Conservation (phyloP, 2,113 vertebrate genomes). For the Melanerpes aurifrons region DNA sequence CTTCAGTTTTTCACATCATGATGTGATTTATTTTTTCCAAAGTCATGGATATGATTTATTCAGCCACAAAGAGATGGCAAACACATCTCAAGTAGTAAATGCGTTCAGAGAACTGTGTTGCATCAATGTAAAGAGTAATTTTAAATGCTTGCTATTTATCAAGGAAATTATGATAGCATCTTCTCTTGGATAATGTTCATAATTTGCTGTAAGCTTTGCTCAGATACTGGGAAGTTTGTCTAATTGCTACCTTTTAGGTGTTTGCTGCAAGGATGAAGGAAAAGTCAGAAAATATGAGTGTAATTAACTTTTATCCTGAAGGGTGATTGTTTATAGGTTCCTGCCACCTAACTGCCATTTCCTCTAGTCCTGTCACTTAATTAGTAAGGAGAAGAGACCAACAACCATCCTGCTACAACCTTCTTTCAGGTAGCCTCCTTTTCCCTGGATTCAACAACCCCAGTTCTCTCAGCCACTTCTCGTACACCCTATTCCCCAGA, state of each 20-base stretch:
- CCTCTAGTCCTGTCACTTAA: too few species aligned
- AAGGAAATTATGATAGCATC: not conserved
- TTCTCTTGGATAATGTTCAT: not conserved
- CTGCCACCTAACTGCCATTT: too few species aligned
- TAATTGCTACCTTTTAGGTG: not conserved
- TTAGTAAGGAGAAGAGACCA: too few species aligned
- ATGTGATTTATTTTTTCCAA: not conserved
- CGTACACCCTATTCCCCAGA: too few species aligned
- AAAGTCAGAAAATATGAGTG: not conserved
- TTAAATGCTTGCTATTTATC: constrained; percentile 5
- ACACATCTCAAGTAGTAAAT: not conserved
- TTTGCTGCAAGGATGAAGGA: not conserved
- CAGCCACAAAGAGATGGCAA: not conserved
- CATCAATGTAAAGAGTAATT: not conserved
- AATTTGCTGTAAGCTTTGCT: not conserved
- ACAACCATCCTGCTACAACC: too few species aligned
- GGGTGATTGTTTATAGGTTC: not conserved
- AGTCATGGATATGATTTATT: not conserved
- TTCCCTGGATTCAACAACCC: too few species aligned
- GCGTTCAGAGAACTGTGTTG: not conserved
- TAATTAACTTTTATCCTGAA: not conserved
- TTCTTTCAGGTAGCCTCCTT: too few species aligned
- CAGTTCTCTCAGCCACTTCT: too few species aligned
- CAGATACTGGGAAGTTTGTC: fast-evolving
- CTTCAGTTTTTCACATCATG: not conserved